Conservation (phyloP, 2,888 invertebrate species). For the Anoncus sp. region DNA sequence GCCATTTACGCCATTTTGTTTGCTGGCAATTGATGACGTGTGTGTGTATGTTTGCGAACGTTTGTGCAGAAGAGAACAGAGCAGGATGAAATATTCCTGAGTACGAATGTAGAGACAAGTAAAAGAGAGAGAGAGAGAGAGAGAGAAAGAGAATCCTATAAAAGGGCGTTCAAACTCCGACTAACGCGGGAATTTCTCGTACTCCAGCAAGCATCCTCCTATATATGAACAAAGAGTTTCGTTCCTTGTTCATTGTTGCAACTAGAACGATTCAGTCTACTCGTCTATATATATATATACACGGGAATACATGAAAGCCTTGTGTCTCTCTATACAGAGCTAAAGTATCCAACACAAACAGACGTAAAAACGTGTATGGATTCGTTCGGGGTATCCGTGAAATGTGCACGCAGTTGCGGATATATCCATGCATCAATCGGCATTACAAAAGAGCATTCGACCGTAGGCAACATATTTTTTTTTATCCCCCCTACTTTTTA, state of each 20-base stretch:
- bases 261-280: conserved; percentile 27
- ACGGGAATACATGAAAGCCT: conserved; percentile 12
- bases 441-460: conserved; percentile 6
- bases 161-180: conserved; percentile 32
- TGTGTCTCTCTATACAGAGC: too few species aligned
- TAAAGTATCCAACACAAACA: conserved; percentile 1
- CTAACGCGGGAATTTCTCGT: conserved; percentile 40
- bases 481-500: too few species aligned
- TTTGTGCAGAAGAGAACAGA: not conserved
- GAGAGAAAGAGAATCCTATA: conserved; percentile 31
- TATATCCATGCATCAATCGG: conserved; percentile 14
- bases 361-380: conserved; percentile 17
- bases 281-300: too few species aligned
- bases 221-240: conserved; percentile 43
- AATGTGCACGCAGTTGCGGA: conserved; percentile 22
- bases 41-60: not conserved
- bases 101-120: not conserved
- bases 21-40: not conserved
- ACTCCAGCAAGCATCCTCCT: conserved; percentile 2
- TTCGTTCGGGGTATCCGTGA: conserved; percentile 10
- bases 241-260: conserved; percentile 27
- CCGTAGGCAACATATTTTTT: conserved; percentile 10
- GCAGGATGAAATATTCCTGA: not conserved
- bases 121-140: not conserved
- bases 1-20: conserved; percentile 23